Percentiles rank a stretch among this genome's conserved stretches.
phyloP scores from a whole-genome alignment of 2,797 vertebrate species.

The Artibeus jamaicensis region DNA sequence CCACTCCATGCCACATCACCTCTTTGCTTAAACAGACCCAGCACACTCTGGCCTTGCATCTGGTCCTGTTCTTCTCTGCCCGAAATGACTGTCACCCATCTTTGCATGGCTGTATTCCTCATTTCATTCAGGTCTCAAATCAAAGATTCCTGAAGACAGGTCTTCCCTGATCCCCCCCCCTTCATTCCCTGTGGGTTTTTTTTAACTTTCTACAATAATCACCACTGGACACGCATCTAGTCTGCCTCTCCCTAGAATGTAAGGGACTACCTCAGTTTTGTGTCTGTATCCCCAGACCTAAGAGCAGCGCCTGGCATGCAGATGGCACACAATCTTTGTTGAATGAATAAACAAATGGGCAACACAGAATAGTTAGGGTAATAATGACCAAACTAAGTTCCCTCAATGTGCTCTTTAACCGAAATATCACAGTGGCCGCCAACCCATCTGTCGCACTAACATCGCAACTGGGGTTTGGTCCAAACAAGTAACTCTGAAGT shows the following conservation, averaged over 20 bases:
- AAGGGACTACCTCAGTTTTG: not conserved
- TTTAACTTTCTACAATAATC: not conserved
- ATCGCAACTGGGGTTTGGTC: not conserved
- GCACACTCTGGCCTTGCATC: not conserved
- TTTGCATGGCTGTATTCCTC: not conserved
- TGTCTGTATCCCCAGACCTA: not conserved
- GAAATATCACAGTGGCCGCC: not conserved
- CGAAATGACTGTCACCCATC: not conserved
- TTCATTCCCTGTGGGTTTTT: not conserved
- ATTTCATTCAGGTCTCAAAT: not conserved
- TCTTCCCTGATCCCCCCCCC: not conserved
- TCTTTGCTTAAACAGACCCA: not conserved
- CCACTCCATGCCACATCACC: not conserved
- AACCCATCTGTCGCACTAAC: not conserved
- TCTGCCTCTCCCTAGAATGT: not conserved
- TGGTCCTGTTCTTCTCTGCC: not conserved
- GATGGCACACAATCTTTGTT: not conserved
- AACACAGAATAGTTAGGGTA: not conserved
- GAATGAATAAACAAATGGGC: not conserved
- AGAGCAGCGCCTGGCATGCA: not conserved
- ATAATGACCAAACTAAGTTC: not conserved
- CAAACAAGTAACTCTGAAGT: not conserved
- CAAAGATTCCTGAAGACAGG: not conserved
- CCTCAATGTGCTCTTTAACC: not conserved
- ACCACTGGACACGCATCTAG: not conserved